Conservation (phyloP, 2,797 vertebrate genomes). For the Coracias cyanogaster region DNA sequence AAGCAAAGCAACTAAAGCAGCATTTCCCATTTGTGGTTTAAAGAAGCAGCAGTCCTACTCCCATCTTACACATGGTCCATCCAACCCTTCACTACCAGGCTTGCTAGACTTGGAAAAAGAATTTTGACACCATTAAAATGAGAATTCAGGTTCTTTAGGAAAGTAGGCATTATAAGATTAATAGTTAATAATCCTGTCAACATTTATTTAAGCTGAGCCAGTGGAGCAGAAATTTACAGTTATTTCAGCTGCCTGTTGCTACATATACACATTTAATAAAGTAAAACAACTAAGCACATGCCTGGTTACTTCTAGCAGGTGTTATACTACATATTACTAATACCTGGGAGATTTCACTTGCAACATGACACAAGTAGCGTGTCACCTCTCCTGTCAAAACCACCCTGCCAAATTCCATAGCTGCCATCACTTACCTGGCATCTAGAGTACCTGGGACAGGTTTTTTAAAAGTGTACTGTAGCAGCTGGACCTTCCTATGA, state of each 20-base stretch:
- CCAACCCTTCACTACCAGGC: neutral
- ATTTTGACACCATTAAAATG: neutral
- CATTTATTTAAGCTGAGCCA: neutral
- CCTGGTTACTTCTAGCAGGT: neutral
- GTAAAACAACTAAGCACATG: neutral
- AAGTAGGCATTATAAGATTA: constrained; percentile 2
- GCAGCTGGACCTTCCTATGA: neutral
- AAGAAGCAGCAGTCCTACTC: neutral
- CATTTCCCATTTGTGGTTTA: neutral
- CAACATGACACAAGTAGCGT: neutral
- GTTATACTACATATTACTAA: neutral
- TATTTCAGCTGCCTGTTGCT: neutral
- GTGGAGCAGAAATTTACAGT: neutral
- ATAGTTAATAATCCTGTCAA: constrained; percentile 30
- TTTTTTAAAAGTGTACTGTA: neutral
- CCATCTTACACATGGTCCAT: neutral
- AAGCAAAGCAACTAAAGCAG: neutral
- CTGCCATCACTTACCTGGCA: neutral
- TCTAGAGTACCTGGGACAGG: neutral
- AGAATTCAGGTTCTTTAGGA: neutral
- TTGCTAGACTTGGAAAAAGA: neutral
- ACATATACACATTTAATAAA: neutral
- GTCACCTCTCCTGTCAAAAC: neutral
- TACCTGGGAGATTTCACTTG: neutral
- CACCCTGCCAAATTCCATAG: neutral